These are phyloP conservation scores for Geophilus truncorum DNA, from an alignment of 2,888 invertebrate genomes.

Conservation along the genomic window DNA sequence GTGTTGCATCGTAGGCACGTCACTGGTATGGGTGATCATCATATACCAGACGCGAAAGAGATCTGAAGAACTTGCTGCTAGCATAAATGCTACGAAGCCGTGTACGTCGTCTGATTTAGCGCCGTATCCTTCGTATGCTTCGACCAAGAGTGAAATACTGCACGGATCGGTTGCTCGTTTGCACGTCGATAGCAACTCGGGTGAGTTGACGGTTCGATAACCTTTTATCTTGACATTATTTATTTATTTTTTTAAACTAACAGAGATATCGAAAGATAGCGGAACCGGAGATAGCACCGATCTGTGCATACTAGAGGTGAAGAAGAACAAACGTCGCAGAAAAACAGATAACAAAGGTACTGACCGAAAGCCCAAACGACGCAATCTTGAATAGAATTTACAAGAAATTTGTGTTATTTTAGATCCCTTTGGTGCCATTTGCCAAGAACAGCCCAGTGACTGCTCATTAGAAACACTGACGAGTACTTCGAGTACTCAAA, in stretches of 20 bases:
- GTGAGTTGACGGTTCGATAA: not conserved
- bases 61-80: constrained; percentile 33
- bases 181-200: constrained; percentile 35
- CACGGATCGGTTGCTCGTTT: constrained; percentile 34
- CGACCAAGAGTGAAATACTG: constrained; percentile 23
- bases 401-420: not conserved
- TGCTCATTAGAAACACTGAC: constrained; percentile 37
- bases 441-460: constrained; percentile 33
- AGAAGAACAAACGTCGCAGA: not conserved
- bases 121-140: constrained; percentile 34
- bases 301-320: constrained; percentile 56
- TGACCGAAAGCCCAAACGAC: too few species aligned
- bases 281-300: constrained; percentile 74
- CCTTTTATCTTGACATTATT: too few species aligned
- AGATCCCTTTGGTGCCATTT: constrained; percentile 34
- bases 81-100: constrained; percentile 14
- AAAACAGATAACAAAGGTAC: not conserved
- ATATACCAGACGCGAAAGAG: constrained; percentile 74
- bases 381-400: too few species aligned
- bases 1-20: constrained; percentile 85
- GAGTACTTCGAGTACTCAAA: constrained; percentile 36
- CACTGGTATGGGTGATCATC: constrained; percentile 84
- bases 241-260: constrained; percentile 58
- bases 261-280: constrained; percentile 59
- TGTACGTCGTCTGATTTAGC: constrained; percentile 29